phyloP scores from a whole-genome alignment of 2,888 invertebrate species.

The Vannuccia rotundouncinata region DNA sequence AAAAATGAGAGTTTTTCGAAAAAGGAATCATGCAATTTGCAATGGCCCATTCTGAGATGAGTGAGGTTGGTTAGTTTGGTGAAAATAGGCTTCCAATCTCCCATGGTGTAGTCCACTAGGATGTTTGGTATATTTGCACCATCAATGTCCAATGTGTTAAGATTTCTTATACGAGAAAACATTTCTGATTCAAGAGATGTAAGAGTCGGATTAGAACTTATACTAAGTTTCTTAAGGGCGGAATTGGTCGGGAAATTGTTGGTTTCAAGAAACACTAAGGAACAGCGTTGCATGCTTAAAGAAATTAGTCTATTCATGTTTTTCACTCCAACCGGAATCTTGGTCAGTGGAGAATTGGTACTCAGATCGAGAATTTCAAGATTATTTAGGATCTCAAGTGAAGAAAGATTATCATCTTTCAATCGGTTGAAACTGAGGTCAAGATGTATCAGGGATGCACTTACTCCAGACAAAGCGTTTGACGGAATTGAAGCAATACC shows the following conservation, averaged over 20 bases:
- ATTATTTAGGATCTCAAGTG: not conserved
- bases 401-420: not conserved
- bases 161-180: not conserved
- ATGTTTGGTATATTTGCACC: not conserved
- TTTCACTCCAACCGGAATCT: not conserved
- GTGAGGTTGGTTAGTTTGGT: not conserved
- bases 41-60: not conserved
- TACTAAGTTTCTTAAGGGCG: not conserved
- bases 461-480: not conserved
- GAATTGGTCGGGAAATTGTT: not conserved
- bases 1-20: not conserved
- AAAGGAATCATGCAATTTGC: not conserved
- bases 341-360: not conserved
- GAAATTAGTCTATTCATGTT: not conserved
- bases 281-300: not conserved
- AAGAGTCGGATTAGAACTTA: not conserved
- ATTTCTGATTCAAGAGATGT: not conserved
- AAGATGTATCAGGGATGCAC: not conserved
- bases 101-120: not conserved
- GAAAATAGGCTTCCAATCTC: not conserved
- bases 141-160: not conserved
- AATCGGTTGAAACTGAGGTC: not conserved
- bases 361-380: not conserved
- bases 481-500: not conserved
- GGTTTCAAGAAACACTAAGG: not conserved